A percentile compares a stretch with the other conserved stretches of the same genome.
Evolutionary conservation across 2,113 vertebrate genomes (phyloP).

Genomic region (Hyaena hyaena): DNA sequence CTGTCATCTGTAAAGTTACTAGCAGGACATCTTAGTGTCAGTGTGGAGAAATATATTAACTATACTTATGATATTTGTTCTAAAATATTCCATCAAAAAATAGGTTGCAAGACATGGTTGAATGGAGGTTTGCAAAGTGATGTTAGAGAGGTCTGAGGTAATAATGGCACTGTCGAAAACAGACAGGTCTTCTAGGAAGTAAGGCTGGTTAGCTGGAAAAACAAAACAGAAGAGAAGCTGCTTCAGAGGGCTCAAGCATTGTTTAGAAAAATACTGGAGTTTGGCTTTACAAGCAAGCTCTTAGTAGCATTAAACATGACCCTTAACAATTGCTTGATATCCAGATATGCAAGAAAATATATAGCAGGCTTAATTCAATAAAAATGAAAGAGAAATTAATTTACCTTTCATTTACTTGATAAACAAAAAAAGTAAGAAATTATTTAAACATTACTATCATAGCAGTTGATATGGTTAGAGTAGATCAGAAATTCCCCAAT

Average conservation of each 20-base stretch:
- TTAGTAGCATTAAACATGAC: not conserved
- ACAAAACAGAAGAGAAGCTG: not conserved
- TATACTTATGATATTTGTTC: not conserved
- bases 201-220: not conserved
- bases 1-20: not conserved
- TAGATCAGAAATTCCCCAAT: not conserved
- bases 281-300: constrained; percentile 19
- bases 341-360: not conserved
- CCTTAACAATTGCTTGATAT: not conserved
- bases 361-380: not conserved
- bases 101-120: not conserved
- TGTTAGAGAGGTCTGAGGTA: not conserved
- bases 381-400: constrained; percentile 21
- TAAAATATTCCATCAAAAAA: not conserved
- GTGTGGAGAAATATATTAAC: not conserved
- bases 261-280: not conserved
- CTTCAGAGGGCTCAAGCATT: not conserved
- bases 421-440: constrained; percentile 17
- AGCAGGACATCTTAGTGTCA: not conserved
- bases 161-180: not conserved
- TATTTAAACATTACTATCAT: not conserved
- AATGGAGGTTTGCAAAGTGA: not conserved
- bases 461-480: not conserved
- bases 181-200: not conserved
- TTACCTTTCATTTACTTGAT: not conserved